Base-by-base conservation (phyloP, 92 coral and sea anemone genomes). In the Epizoanthus scotinus region DNA sequence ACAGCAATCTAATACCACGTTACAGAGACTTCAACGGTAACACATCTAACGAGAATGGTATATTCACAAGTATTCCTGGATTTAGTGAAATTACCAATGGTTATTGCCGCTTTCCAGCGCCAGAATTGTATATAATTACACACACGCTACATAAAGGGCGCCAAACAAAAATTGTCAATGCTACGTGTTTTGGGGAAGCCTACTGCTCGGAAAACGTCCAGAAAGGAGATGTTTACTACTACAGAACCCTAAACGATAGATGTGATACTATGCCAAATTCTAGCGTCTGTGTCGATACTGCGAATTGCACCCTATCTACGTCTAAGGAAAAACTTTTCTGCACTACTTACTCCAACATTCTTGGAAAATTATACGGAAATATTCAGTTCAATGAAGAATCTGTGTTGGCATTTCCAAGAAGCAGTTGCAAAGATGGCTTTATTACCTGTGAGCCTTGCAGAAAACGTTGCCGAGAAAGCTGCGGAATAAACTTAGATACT, bases 51-150 rank as follows among this genome's bases (percentile, higher is more conserved):
- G 82, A 89, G 49, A 91, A 73, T 67, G 75, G 53, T 17, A 60
- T 42, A 71, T 91, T 68, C 62, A 71, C 15, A 57, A 44, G 31
- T 13, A 78, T 40, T 38, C 80, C 56, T 5, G 93, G 96, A 4
- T 89, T 91, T 53, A n/a, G 70, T 53, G 84, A 84, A 49, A 67
- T 86, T 24, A 78, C 82, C 18, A 71, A 64, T 13, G 71, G 70
- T 5, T 74, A 59, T 47, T 91, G 96, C 69, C 91, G 96, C 57
- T 86, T 71, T 49, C 96, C 93, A 31, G 96, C 93, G 7, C 87
- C 88, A 15, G 86, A 89, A 14, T 85, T 79, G 71, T 91, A 84
- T 79, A 57, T 72, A 29, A 71, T 91, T 36, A 64, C 64, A 14
- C 91, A 91, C 58, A 62, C 55, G 21, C 42, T 91, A 9, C 78